These are phyloP conservation scores for Gallinago media DNA, from an alignment of 2,113 vertebrate genomes.

Conservation along the genomic window DNA sequence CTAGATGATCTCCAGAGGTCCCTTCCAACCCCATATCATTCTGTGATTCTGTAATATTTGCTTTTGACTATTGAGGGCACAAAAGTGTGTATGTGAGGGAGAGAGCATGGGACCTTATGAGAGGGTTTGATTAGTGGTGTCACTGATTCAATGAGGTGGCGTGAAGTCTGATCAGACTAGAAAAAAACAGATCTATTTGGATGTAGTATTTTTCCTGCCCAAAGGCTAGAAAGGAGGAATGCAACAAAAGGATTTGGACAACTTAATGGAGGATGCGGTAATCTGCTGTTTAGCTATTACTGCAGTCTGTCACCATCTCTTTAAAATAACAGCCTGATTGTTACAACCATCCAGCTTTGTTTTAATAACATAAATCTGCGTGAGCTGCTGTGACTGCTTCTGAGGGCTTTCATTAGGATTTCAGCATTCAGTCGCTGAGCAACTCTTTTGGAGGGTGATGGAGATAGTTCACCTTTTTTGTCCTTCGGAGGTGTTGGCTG, in stretches of 20 bases:
- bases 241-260: background rate
- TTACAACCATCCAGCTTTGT: constrained; percentile 12
- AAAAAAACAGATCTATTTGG: background rate
- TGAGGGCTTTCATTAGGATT: constrained; percentile 14
- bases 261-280: background rate
- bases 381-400: background rate
- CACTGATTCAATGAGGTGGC: background rate
- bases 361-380: background rate
- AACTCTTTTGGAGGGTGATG: background rate
- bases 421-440: background rate
- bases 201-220: background rate
- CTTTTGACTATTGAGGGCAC: background rate
- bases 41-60: background rate
- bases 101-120: background rate
- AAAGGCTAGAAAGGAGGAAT: background rate
- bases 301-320: background rate
- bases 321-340: background rate
- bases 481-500: constrained; percentile 14
- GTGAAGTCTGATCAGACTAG: background rate
- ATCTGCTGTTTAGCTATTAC: background rate
- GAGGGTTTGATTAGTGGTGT: background rate
- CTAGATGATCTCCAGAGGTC: too few species aligned
- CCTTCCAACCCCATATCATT: too few species aligned
- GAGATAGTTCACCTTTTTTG: background rate
- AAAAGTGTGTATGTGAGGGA: background rate